These are phyloP conservation scores for Leucopternis melanops DNA, from an alignment of 2,113 vertebrate genomes.

Conservation along the genomic window DNA sequence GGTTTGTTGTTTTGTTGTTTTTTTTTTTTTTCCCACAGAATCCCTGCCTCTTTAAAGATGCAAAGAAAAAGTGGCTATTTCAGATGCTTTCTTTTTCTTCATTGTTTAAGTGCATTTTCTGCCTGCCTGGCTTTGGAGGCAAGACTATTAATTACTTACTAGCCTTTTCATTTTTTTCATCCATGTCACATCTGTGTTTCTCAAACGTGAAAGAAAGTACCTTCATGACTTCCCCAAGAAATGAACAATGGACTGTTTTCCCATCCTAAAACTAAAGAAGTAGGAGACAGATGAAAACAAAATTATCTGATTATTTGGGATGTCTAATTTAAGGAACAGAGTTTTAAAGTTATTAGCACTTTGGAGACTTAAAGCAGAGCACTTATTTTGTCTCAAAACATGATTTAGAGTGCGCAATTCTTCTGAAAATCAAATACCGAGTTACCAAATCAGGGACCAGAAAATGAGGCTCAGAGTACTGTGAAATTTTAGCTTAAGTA, in stretches of 20 bases:
- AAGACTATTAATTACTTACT: background rate
- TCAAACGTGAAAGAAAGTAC: background rate
- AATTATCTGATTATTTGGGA: background rate
- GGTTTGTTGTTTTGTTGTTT: too few relatives aligned
- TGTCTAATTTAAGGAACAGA: background rate
- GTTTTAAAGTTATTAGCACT: background rate
- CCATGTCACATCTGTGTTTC: background rate
- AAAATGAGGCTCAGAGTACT: background rate
- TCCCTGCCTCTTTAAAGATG: background rate
- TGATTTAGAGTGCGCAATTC: background rate
- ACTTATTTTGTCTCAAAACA: background rate
- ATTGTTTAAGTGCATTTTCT: background rate
- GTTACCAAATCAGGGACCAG: background rate
- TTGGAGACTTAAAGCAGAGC: background rate
- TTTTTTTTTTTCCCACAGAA: background rate
- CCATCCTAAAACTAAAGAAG: background rate
- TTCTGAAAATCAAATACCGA: background rate
- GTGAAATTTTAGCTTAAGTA: background rate
- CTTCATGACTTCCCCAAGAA: background rate
- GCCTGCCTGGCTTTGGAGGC: background rate
- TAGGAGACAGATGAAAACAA: background rate
- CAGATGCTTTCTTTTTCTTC: background rate
- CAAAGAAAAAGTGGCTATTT: background rate
- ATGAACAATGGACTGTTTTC: background rate
- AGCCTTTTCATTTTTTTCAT: background rate